Conservation (phyloP, 2,113 vertebrate species). For the Lathamus discolor region DNA sequence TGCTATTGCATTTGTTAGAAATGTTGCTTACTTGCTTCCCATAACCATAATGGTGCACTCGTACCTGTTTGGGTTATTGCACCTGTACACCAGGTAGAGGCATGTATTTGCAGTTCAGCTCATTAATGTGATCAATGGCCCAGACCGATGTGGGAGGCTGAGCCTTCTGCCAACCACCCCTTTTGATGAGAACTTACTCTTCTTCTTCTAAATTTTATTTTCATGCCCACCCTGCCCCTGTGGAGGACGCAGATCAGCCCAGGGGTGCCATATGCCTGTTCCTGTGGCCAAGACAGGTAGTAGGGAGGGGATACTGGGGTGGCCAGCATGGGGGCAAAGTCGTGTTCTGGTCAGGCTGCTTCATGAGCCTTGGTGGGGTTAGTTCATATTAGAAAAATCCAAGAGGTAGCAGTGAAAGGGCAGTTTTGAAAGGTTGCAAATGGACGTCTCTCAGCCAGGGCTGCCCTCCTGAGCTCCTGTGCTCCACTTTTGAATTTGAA, state of each 20-base stretch:
- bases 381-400: not conserved
- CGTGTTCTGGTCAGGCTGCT: not conserved
- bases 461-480: not conserved
- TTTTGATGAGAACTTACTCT: not conserved
- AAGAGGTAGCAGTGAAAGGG: not conserved
- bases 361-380: not conserved
- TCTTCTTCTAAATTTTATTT: not conserved
- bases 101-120: not conserved
- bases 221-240: not conserved
- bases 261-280: accelerated
- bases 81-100: not conserved
- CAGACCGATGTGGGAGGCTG: not conserved
- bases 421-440: not conserved
- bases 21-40: not conserved
- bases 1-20: not conserved
- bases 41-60: not conserved
- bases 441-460: not conserved
- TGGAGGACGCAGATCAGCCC: accelerated
- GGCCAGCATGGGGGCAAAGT: accelerated
- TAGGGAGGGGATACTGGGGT: not conserved
- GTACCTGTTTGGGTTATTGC: not conserved
- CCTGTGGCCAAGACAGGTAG: accelerated
- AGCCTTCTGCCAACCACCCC: not conserved
- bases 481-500: constrained; percentile 17
- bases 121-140: not conserved